These are phyloP conservation scores for Aplodontia rufa DNA, from an alignment of 2,113 vertebrate species.

Conservation along the genomic window DNA sequence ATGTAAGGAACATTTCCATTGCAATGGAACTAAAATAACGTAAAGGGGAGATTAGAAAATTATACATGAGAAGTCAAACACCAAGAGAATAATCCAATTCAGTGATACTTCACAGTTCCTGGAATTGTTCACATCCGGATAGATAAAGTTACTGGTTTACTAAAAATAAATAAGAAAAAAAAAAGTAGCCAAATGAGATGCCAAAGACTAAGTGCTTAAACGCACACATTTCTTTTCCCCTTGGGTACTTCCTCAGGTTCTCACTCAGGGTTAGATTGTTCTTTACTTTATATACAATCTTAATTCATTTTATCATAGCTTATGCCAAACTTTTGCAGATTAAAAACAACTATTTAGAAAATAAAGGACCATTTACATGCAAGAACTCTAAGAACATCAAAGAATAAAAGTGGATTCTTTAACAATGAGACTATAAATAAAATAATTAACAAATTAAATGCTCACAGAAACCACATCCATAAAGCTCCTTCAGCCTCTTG, in stretches of 20 bases:
- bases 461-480: neutral
- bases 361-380: neutral
- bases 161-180: conserved; percentile 42
- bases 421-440: neutral
- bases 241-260: neutral
- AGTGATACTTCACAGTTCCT: neutral
- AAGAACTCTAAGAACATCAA: neutral
- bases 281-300: neutral
- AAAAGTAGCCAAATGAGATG: neutral
- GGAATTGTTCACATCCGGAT: conserved; percentile 52
- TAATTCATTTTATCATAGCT: neutral
- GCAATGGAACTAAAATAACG: neutral
- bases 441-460: neutral
- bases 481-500: neutral
- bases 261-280: neutral
- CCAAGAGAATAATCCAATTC: neutral
- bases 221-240: neutral
- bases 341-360: neutral
- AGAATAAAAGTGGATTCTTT: neutral
- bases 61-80: conserved; percentile 33
- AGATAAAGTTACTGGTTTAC: conserved; percentile 33
- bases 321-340: neutral
- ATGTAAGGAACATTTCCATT: neutral
- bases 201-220: neutral
- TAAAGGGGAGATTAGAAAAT: conserved; percentile 43